phyloP scores from a whole-genome alignment of 2,113 vertebrate genomes.

The Saccopteryx bilineata region DNA sequence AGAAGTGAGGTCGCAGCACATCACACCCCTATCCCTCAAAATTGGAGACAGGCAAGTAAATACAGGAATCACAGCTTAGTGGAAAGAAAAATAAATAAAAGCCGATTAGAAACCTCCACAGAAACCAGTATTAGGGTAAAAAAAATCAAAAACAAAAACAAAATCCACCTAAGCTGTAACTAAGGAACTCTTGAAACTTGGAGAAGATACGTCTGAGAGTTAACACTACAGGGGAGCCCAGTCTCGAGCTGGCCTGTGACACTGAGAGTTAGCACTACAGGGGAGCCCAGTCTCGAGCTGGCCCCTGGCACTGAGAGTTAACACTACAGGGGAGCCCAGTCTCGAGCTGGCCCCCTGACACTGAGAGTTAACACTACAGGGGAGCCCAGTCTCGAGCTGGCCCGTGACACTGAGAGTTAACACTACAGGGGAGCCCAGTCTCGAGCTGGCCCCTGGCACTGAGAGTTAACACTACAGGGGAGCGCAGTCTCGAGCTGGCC shows the following conservation, averaged over 20 bases:
- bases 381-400: no score
- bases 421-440: no score
- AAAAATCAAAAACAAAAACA: background rate
- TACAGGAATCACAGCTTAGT: background rate
- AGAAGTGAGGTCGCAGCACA: background rate
- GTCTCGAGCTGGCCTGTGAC: accelerated
- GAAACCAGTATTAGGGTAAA: background rate
- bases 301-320: no score
- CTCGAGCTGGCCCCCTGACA: no score
- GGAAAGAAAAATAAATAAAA: background rate
- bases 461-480: no score
- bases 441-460: no score
- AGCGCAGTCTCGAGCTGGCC: no score
- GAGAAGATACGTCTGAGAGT: background rate
- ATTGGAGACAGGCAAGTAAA: background rate
- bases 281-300: no score
- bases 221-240: background rate
- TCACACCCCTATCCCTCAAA: background rate
- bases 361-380: no score
- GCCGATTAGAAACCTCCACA: background rate
- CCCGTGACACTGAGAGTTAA: no score
- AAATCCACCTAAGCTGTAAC: background rate
- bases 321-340: no score
- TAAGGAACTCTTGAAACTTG: background rate
- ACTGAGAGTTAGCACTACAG: no score